phyloP scores from a whole-genome alignment of 2,797 vertebrate species.

The Urophycis tenuis region DNA sequence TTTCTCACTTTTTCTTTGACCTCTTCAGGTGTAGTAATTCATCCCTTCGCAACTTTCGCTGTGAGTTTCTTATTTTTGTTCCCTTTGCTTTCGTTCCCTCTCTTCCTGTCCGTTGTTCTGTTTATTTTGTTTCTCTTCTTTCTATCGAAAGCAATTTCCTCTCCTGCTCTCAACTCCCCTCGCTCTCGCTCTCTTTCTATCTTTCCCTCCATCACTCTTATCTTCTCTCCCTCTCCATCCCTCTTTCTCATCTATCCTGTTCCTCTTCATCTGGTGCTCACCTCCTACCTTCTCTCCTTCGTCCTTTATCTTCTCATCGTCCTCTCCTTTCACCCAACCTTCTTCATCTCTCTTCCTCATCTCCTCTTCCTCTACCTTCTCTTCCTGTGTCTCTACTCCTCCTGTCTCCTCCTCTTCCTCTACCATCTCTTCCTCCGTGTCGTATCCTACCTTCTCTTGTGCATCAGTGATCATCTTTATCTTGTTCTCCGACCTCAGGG shows the following conservation, averaged over 20 bases:
- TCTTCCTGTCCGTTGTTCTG: not conserved
- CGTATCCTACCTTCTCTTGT: not conserved
- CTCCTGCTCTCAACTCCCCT: not conserved
- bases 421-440: not conserved
- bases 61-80: not conserved
- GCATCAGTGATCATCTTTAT: slow-evolving; percentile 9
- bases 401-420: not conserved
- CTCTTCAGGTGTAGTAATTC: not conserved
- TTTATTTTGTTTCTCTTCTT: not conserved
- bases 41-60: not conserved
- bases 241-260: no score
- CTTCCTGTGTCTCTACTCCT: not conserved
- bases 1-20: not conserved
- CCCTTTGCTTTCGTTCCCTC: not conserved
- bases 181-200: not conserved
- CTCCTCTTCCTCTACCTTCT: not conserved
- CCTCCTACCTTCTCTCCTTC: no score
- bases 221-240: not conserved
- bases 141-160: not conserved
- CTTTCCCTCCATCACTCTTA: not conserved
- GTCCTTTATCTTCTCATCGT: no score
- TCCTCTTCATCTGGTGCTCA: not conserved
- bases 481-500: not conserved
- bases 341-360: not conserved
- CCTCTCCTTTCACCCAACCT: no score